These are phyloP conservation scores for Dendronephthya gigantea DNA, from an alignment of 64 coral and sea anemone genomes.

Conservation along the genomic window DNA sequence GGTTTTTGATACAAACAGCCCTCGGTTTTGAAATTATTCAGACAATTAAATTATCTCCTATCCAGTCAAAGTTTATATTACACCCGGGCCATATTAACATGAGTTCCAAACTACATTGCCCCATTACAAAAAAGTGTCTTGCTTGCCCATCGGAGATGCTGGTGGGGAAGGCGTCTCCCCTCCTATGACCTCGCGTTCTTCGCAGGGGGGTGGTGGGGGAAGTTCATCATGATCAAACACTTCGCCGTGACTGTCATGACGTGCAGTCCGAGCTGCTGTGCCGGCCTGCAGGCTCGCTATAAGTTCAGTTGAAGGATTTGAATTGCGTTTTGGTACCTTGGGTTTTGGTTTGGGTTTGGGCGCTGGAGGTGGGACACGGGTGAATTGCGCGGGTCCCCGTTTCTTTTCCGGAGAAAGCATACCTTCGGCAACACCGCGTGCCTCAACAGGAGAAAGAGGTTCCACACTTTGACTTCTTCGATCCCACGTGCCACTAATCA, in stretches of 20 bases:
- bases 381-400: background rate
- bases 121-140: background rate
- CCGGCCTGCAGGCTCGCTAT: slow-evolving; percentile 3
- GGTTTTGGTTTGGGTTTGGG: slow-evolving; percentile 12
- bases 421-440: background rate
- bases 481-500: background rate
- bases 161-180: background rate
- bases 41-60: background rate
- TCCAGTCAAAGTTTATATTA: too few relatives aligned
- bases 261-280: background rate
- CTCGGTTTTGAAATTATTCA: too few relatives aligned
- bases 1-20: too few relatives aligned
- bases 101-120: too few relatives aligned
- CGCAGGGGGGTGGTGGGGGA: background rate
- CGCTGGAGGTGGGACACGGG: background rate
- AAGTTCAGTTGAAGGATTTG: slow-evolving; percentile 7
- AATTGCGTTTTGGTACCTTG: slow-evolving; percentile 5
- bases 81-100: too few relatives aligned
- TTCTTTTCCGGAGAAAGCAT: background rate
- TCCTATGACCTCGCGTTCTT: background rate
- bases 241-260: background rate
- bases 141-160: background rate
- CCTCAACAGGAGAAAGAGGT: background rate
- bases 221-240: background rate
- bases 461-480: background rate